Evolutionary conservation across 1,140 invertebrate species (phyloP).

Genomic region (Gonioctena quinquepunctata): DNA sequence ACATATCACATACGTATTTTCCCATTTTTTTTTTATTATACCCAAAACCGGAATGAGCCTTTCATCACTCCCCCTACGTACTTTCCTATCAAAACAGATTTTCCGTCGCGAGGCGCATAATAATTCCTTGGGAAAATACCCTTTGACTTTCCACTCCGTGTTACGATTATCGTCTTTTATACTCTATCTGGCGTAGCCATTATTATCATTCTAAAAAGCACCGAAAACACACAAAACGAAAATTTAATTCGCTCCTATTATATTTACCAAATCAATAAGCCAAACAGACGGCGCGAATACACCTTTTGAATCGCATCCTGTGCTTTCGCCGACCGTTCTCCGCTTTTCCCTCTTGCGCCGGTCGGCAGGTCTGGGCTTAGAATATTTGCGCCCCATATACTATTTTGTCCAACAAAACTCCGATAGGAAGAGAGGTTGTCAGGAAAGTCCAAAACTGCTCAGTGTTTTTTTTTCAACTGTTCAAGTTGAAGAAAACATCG

Average conservation of each 20-base stretch:
- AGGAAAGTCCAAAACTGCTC: no score
- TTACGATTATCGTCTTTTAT: neutral
- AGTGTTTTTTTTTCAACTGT: no score
- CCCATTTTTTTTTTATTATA: no score
- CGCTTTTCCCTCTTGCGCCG: neutral
- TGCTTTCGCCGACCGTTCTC: neutral
- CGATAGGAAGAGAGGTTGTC: no score
- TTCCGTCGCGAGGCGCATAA: neutral
- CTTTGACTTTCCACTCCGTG: neutral
- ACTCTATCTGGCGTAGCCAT: neutral
- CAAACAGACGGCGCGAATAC: conserved; percentile 21
- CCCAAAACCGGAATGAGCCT: no score
- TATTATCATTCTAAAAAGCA: conserved; percentile 17
- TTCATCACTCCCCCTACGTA: neutral
- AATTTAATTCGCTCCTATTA: conserved; percentile 25
- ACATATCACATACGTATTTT: no score
- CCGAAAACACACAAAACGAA: conserved; percentile 19
- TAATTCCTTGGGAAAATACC: neutral
- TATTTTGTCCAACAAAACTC: no score
- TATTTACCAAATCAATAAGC: conserved; percentile 26
- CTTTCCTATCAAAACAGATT: neutral
- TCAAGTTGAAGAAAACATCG: no score
- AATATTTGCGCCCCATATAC: no score
- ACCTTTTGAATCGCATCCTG: conserved; percentile 21
- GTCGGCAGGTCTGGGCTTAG: no score